These are phyloP conservation scores for Dysdera silvatica DNA, from an alignment of 1,140 invertebrate genomes.

Conservation along the genomic window DNA sequence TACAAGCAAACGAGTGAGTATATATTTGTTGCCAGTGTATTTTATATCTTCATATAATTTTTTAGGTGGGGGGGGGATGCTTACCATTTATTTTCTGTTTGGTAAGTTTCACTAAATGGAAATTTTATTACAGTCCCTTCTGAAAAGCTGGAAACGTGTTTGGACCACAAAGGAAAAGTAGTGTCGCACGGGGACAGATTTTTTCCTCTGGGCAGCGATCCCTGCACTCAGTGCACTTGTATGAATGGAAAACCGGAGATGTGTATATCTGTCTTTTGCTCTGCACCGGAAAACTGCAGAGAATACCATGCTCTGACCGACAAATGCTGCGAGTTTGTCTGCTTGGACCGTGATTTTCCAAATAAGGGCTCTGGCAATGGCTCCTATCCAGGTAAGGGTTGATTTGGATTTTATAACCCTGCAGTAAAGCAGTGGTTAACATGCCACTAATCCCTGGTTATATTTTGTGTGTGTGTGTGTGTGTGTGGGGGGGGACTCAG, in stretches of 20 bases:
- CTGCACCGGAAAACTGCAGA: constrained; percentile 40
- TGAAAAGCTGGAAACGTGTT: too few species aligned
- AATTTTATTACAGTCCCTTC: too few species aligned
- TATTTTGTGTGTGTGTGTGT: too few species aligned
- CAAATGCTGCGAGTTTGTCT: constrained; percentile 43
- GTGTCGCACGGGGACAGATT: constrained; percentile 39
- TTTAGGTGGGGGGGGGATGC: too few species aligned
- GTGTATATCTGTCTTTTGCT: constrained; percentile 43
- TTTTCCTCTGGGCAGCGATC: constrained; percentile 40
- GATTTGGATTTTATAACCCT: background rate
- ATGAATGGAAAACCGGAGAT: constrained; percentile 39
- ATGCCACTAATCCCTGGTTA: too few species aligned
- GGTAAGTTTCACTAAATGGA: too few species aligned
- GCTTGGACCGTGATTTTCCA: constrained; percentile 35
- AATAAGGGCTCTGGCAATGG: constrained; percentile 22
- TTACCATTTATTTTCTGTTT: too few species aligned
- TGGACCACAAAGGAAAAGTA: constrained; percentile 30
- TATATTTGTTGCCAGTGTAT: too few species aligned
- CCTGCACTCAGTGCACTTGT: constrained; percentile 42
- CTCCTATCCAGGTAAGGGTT: constrained; percentile 19
- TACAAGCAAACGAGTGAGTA: too few species aligned
- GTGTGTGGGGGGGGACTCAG: too few species aligned
- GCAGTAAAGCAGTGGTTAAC: too few species aligned
- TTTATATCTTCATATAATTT: too few species aligned
- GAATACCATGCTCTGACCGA: constrained; percentile 35